phyloP scores from a whole-genome alignment of 1,140 invertebrate species.

The Rhyzopertha dominica region DNA sequence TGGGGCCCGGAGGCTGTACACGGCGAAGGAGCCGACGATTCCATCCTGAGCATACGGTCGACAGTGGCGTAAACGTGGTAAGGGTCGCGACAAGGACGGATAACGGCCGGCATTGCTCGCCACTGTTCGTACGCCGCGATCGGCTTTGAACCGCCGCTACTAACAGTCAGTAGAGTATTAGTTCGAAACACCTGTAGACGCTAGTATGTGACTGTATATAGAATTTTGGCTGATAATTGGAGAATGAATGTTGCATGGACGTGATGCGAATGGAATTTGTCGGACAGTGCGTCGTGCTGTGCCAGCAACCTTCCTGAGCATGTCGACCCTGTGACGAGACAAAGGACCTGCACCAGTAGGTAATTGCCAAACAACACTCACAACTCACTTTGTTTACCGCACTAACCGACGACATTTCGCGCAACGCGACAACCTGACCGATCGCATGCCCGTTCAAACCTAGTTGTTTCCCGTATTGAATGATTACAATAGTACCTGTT shows the following conservation, averaged over 20 bases:
- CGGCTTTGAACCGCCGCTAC: slow-evolving; percentile 38
- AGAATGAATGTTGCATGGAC: slow-evolving; percentile 27
- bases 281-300: slow-evolving; percentile 37
- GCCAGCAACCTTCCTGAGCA: slow-evolving; percentile 15
- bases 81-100: slow-evolving; percentile 19
- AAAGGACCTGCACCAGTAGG: slow-evolving; percentile 4
- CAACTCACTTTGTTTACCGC: slow-evolving; percentile 2
- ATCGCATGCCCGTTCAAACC: slow-evolving; percentile 26
- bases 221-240: slow-evolving; percentile 18
- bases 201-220: slow-evolving; percentile 44
- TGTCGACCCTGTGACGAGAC: slow-evolving; percentile 1
- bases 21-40: slow-evolving; percentile 26
- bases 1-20: slow-evolving; percentile 28
- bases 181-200: slow-evolving; percentile 46
- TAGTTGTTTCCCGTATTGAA: slow-evolving; percentile 42
- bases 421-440: slow-evolving; percentile 6
- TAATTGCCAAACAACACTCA: slow-evolving; percentile 8
- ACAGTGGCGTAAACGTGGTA: slow-evolving; percentile 16
- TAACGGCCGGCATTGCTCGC: slow-evolving; percentile 21
- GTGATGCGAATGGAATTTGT: slow-evolving; percentile 30
- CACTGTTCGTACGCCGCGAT: slow-evolving; percentile 34
- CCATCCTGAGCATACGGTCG: slow-evolving; percentile 17
- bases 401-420: background rate
- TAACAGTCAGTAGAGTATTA: slow-evolving; percentile 47
- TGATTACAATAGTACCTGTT: slow-evolving; percentile 44